Conservation (phyloP, 2,797 vertebrate species). For the Chelon labrosus region DNA sequence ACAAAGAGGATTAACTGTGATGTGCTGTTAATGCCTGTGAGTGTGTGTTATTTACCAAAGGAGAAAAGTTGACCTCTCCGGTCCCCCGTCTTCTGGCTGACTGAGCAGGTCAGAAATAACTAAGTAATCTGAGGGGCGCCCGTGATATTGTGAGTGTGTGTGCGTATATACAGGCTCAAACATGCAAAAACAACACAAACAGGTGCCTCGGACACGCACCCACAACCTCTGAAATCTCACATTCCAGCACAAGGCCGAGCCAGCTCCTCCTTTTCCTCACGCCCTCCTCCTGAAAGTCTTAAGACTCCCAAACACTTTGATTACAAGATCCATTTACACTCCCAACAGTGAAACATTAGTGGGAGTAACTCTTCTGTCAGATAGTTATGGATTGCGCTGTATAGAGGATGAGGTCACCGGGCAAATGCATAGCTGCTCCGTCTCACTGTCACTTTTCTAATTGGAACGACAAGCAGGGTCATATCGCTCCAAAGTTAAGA, state of each 20-base stretch:
- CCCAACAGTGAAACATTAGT: constrained; percentile 46
- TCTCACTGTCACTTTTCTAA: constrained; percentile 77
- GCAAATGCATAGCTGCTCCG: constrained; percentile 64
- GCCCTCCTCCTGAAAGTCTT: constrained; percentile 51
- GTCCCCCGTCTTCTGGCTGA: constrained; percentile 22
- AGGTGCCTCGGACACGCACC: constrained; percentile 56
- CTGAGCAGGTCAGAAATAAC: constrained; percentile 69
- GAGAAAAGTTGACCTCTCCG: constrained; percentile 44
- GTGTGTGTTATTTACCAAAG: constrained; percentile 23
- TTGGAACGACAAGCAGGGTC: constrained; percentile 69
- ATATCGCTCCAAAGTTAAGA: constrained; percentile 56
- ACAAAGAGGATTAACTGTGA: constrained; percentile 18
- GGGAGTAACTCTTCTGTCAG: constrained; percentile 47
- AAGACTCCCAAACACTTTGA: constrained; percentile 65
- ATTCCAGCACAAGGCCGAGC: constrained; percentile 63
- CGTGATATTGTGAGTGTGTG: constrained; percentile 42
- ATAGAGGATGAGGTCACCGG: constrained; percentile 76
- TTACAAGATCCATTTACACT: constrained; percentile 55
- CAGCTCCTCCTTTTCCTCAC: constrained; percentile 62
- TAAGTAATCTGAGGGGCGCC: constrained; percentile 53
- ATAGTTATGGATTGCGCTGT: constrained; percentile 63
- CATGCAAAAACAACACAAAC: constrained; percentile 64
- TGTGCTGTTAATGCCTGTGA: constrained; percentile 15
- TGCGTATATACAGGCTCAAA: constrained; percentile 54
- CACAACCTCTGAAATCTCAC: constrained; percentile 45